Evolutionary conservation across 92 coral and sea anemone species (phyloP).

Genomic region (Parazoanthus atlanticus): DNA sequence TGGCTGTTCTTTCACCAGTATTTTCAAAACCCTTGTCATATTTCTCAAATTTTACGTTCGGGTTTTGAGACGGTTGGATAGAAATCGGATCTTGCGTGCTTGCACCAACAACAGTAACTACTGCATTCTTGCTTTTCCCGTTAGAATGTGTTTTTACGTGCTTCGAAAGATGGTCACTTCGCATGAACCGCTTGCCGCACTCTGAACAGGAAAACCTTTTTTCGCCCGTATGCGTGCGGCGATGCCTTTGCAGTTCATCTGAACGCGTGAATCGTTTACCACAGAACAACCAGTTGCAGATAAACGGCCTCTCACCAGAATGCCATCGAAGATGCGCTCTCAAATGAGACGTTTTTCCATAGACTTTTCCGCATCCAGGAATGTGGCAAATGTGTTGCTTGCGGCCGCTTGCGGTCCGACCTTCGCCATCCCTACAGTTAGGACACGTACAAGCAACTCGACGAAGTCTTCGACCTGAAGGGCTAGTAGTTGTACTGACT

Average conservation of each 20-base stretch:
- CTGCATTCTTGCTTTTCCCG: conserved; percentile 55
- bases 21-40: conserved; percentile 33
- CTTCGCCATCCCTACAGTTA: conserved; percentile 98
- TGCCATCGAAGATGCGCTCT: conserved; percentile 99
- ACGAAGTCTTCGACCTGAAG: conserved; percentile 87
- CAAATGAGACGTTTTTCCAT: conserved; percentile 97
- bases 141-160: conserved; percentile 97
- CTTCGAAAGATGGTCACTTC: conserved; percentile 97
- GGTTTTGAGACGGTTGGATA: conserved; percentile 58
- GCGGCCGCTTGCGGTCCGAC: conserved; percentile 94
- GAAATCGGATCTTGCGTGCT: conserved; percentile 65
- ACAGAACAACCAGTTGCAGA: conserved; percentile 97
- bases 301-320: conserved; percentile 96
- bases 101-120: conserved; percentile 32
- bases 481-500: conserved; percentile 48
- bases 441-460: conserved; percentile 99
- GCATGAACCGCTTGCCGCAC: conserved; percentile 96
- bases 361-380: conserved; percentile 96
- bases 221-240: conserved; percentile 99
- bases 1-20: conserved; percentile 67
- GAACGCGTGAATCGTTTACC: conserved; percentile 98
- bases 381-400: conserved; percentile 96
- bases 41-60: conserved; percentile 41
- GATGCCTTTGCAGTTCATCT: conserved; percentile 94
- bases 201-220: conserved; percentile 88